Conservation (phyloP, 1,140 invertebrate genomes). For the Drosophila sechellia region DNA sequence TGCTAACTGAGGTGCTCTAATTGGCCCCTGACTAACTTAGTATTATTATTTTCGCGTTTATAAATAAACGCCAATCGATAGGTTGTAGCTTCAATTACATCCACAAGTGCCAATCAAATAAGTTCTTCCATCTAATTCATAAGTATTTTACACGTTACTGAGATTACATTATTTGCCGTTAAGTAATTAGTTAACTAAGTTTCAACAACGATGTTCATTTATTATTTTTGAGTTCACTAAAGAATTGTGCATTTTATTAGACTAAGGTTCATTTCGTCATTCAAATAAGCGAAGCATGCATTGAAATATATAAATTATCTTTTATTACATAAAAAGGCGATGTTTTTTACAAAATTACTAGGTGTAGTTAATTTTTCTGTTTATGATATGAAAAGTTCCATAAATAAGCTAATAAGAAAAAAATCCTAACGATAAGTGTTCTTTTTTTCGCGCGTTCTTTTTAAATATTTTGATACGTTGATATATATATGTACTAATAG, state of each 20-base stretch:
- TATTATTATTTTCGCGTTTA: constrained; percentile 50
- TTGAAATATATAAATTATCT: constrained; percentile 4
- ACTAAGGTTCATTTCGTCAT: constrained; percentile 27
- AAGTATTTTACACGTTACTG: constrained; percentile 24
- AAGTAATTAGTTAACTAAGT: not conserved
- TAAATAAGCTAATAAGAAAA: no score
- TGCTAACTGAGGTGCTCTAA: constrained; percentile 21
- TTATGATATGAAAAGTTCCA: no score
- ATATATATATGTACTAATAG: no score
- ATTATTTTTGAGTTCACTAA: not conserved
- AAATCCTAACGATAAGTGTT: no score
- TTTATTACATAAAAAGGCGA: not conserved
- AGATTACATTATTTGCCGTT: constrained; percentile 16
- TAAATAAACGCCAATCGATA: constrained; percentile 39
- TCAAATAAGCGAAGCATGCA: constrained; percentile 46
- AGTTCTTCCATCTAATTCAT: constrained; percentile 62
- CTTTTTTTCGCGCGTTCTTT: no score
- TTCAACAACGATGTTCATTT: not conserved
- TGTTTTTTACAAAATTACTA: not conserved
- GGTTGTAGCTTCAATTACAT: constrained; percentile 57
- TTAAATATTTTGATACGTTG: no score
- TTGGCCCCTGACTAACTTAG: constrained; percentile 35
- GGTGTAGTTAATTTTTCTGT: no score
- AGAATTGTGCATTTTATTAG: constrained; percentile 15
- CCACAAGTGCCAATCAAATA: constrained; percentile 73